Evolutionary conservation across 2,797 vertebrate genomes (phyloP).

Genomic region (Corythornis leucogaster): DNA sequence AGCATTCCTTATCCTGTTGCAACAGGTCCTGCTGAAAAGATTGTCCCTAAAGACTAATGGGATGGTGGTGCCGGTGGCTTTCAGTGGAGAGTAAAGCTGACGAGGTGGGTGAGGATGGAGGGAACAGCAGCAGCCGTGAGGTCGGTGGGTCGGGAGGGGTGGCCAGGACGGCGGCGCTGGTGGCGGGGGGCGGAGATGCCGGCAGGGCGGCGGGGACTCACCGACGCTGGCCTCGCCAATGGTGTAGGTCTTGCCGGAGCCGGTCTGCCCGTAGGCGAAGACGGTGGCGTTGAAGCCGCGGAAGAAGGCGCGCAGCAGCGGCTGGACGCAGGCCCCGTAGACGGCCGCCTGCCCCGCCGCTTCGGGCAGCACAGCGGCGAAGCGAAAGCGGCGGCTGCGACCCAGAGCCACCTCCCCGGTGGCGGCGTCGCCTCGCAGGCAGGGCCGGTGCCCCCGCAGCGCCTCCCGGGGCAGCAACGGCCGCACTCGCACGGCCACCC

Average conservation of each 20-base stretch:
- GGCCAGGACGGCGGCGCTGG: background rate
- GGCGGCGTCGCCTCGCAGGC: constrained; percentile 84
- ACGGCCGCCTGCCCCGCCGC: constrained; percentile 87
- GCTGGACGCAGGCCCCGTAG: constrained; percentile 88
- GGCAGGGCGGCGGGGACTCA: constrained; percentile 75
- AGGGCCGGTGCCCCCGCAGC: constrained; percentile 89
- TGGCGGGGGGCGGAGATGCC: background rate
- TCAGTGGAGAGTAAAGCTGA: background rate
- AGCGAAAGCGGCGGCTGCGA: constrained; percentile 88
- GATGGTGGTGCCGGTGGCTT: background rate
- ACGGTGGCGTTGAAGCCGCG: constrained; percentile 95
- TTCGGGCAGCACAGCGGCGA: constrained; percentile 89
- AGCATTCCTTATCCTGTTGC: background rate
- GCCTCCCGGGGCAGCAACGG: constrained; percentile 85
- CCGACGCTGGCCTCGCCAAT: constrained; percentile 94
- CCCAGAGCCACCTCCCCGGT: constrained; percentile 85
- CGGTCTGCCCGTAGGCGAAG: constrained; percentile 96
- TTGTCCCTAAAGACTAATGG: background rate
- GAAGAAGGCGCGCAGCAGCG: constrained; percentile 93
- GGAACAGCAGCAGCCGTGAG: background rate
- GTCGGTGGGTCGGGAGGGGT: background rate
- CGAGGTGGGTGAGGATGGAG: background rate
- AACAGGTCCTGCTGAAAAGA: background rate
- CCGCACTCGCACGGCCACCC: constrained; percentile 89
- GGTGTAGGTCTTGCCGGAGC: constrained; percentile 96